Base-by-base conservation (phyloP, 2,888 invertebrate species). In the Adineta ricciae region DNA sequence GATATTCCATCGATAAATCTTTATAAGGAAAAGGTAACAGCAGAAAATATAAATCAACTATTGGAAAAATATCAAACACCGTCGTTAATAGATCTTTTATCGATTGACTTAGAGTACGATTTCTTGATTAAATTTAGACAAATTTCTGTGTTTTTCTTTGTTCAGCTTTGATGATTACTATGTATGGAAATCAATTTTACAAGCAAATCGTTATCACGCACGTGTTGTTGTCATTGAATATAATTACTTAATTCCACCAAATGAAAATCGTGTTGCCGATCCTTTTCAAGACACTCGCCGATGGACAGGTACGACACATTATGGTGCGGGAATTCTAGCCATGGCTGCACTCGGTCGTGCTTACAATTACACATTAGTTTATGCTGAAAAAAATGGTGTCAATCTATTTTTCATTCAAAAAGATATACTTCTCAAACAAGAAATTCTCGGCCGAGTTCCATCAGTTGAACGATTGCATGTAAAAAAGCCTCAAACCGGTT, bases 1-100 rank as follows among this genome's bases (percentile, higher is more conserved):
- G 9, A 83, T 19, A 72, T 49, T 72, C 27, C 36, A n/a, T n/a
- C 27, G 19, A 50, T 83, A 24, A 85, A 83, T 85, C 36, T 83
- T 16, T 16, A 72, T 14, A 83, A 49, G 50, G 21, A 83, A 85
- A 83, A 38, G 21, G 64, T 83, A 16, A 46, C 50, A 50, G 38
- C 36, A 36, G 8, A 38, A 54, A 83, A 85, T 54, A n/a, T 85
- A 19, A 36, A 72, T 36, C 3, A 72, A 1, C 32, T 36, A 36
- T 32, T 72, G 21, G 2, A 14, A 73, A 36, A 73, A 38, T 73
- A 32, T 36, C 32, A 73, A 19, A 38, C 21, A 38, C 32, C 72
- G 36, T 19, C 16, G 19, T 36, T 73, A 11, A 9, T 73, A 2
- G 32, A 73, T 73, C 36, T 73, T 32, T 2, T 73, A 19, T 36